A percentile compares a stretch with the other conserved stretches of the same genome.
These are phyloP conservation scores for Myripristis jacobus DNA, from an alignment of 2,797 vertebrate species.

Conservation along the genomic window DNA sequence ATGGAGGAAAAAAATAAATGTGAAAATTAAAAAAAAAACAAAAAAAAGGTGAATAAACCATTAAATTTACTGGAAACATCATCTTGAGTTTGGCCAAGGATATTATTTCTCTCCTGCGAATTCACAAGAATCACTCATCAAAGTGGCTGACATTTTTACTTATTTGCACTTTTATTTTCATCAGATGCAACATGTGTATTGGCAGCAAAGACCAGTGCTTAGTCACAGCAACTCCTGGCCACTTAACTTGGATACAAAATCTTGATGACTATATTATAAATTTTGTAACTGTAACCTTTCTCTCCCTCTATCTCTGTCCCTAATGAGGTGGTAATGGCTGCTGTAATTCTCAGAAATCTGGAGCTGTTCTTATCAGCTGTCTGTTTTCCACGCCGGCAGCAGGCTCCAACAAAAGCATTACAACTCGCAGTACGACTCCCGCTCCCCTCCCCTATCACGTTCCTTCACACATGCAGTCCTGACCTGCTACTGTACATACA, in stretches of 20 bases:
- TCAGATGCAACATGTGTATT: not conserved
- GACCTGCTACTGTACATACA: constrained; percentile 42
- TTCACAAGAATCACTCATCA: not conserved
- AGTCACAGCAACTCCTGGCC: not conserved
- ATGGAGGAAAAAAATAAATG: not conserved
- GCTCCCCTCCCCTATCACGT: constrained; percentile 19
- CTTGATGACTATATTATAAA: not conserved
- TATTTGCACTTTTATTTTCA: not conserved
- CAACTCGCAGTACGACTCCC: constrained; percentile 6
- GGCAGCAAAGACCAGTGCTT: not conserved
- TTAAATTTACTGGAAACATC: not conserved
- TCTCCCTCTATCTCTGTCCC: not conserved
- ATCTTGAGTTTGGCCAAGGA: not conserved
- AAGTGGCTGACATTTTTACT: not conserved
- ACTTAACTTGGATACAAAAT: not conserved
- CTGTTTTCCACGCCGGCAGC: constrained; percentile 1
- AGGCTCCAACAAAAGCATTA: constrained; percentile 9
- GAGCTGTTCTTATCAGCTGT: constrained; percentile 21
- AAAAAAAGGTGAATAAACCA: not conserved
- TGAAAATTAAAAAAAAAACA: not conserved
- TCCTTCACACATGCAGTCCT: constrained; percentile 37
- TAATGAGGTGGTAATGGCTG: constrained; percentile 27
- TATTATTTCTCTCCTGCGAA: not conserved
- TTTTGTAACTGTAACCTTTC: not conserved
- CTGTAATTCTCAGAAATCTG: constrained; percentile 13